Conservation (phyloP, 2,888 invertebrate genomes). For the Machimus atricapillus region DNA sequence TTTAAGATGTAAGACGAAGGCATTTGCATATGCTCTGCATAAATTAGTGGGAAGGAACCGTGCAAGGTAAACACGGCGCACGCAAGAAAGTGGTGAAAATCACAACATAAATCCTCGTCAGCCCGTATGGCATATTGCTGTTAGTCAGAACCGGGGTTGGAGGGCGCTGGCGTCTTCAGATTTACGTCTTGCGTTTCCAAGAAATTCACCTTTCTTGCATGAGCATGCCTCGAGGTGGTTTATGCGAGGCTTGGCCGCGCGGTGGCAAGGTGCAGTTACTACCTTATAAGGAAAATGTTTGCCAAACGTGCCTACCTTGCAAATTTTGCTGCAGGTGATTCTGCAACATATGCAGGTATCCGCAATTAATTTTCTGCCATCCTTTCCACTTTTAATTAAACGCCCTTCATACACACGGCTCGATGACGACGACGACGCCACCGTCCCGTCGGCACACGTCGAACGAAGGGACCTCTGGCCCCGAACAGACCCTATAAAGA, state of each 20-base stretch:
- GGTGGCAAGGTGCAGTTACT: background rate
- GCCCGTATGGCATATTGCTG: background rate
- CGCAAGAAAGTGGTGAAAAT: slow-evolving; percentile 26
- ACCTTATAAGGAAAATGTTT: background rate
- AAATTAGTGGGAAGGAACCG: background rate
- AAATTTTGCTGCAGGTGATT: slow-evolving; percentile 13
- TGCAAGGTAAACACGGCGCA: slow-evolving; percentile 8
- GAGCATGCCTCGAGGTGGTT: background rate
- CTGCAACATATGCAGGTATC: slow-evolving; percentile 32
- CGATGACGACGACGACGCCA: background rate
- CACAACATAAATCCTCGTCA: slow-evolving; percentile 18
- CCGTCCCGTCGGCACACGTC: background rate
- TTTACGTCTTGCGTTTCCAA: background rate
- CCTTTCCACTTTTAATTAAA: slow-evolving; percentile 29
- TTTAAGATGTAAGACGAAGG: background rate
- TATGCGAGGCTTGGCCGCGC: background rate
- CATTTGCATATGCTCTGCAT: slow-evolving; percentile 28
- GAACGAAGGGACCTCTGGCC: background rate
- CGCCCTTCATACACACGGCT: background rate
- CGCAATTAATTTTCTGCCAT: slow-evolving; percentile 26
- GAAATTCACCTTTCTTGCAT: background rate
- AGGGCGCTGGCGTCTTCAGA: background rate
- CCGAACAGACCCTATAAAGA: slow-evolving; percentile 15
- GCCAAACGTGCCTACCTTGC: slow-evolving; percentile 17
- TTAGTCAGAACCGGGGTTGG: background rate